Percentiles rank a stretch among this genome's conserved stretches.
Conservation (phyloP, 2,113 vertebrate species). For the Sigmodon hispidus region DNA sequence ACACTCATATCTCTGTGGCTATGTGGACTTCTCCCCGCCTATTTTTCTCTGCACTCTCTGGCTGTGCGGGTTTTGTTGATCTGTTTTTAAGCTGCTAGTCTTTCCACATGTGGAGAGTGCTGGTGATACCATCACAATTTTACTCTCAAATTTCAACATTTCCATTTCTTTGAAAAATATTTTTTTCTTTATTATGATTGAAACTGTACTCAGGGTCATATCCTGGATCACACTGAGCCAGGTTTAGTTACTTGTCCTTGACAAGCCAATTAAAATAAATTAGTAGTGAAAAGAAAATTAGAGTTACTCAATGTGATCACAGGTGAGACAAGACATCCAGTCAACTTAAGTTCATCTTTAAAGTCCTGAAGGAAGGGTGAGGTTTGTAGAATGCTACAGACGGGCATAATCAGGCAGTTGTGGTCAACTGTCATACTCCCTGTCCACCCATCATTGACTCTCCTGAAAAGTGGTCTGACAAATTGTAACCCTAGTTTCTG, state of each 20-base stretch:
- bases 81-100: not conserved
- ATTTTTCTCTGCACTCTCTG: not conserved
- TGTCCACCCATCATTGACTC: not conserved
- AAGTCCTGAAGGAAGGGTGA: not conserved
- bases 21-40: not conserved
- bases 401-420: not conserved
- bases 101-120: not conserved
- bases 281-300: not conserved
- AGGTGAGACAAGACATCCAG: not conserved
- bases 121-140: not conserved
- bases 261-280: not conserved
- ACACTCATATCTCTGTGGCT: not conserved
- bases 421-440: not conserved
- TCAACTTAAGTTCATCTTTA: not conserved
- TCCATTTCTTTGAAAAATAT: not conserved
- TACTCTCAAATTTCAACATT: not conserved
- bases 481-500: not conserved
- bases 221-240: not conserved
- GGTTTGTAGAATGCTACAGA: not conserved
- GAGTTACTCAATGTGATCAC: not conserved
- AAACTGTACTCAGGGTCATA: not conserved
- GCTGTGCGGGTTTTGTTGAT: not conserved
- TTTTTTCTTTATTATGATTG: not conserved
- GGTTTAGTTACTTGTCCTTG: not conserved
- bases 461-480: not conserved